These are phyloP conservation scores for Drosophila neotestacea DNA, from an alignment of 2,888 invertebrate genomes.

Conservation along the genomic window DNA sequence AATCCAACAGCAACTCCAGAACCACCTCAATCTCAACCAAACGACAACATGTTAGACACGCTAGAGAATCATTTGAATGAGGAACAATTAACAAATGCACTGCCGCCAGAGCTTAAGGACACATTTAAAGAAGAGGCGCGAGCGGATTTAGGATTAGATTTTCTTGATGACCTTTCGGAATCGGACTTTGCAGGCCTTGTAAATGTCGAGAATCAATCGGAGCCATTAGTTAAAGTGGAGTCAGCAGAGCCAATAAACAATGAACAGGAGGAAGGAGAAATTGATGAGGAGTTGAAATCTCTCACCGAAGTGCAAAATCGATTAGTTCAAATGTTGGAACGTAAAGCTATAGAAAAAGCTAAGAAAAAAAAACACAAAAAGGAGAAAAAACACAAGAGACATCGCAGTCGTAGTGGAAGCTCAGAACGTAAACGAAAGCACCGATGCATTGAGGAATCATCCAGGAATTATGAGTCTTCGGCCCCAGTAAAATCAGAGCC, in stretches of 20 bases:
- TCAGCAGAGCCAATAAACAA: not conserved
- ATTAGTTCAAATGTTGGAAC: not conserved
- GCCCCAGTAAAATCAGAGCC: conserved; percentile 9
- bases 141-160: conserved; percentile 1
- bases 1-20: too few relatives aligned
- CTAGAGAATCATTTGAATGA: too few relatives aligned
- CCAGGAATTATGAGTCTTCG: too few relatives aligned
- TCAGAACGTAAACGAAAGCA: not conserved
- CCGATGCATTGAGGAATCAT: not conserved
- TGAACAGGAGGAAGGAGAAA: not conserved
- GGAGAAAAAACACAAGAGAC: conserved; percentile 32
- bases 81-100: too few relatives aligned
- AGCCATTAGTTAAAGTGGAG: conserved; percentile 7
- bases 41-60: too few relatives aligned
- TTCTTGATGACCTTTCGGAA: conserved; percentile 9
- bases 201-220: not conserved
- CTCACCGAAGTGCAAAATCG: not conserved
- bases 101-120: too few relatives aligned
- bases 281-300: conserved; percentile 1
- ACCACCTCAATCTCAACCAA: not conserved
- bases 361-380: conserved; percentile 32
- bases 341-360: not conserved
- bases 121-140: conserved; percentile 16
- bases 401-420: conserved; percentile 22
- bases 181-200: conserved; percentile 1